phyloP scores from a whole-genome alignment of 2,797 vertebrate species.

The Kryptopterus vitreolus region DNA sequence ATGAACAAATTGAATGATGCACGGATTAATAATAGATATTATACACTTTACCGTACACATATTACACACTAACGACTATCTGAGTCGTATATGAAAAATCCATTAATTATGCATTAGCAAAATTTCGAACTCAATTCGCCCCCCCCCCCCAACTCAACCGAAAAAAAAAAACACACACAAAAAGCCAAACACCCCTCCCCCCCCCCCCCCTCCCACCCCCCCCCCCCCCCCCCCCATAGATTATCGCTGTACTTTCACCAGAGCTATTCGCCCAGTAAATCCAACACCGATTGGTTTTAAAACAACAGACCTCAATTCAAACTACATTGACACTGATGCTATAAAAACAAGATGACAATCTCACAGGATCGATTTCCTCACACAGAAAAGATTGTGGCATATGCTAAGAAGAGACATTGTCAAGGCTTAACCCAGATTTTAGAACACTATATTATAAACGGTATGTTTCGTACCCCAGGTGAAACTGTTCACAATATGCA shows the following conservation, averaged over 20 bases:
- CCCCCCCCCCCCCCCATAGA: too few relatives aligned
- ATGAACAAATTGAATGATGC: not conserved
- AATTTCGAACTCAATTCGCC: too few relatives aligned
- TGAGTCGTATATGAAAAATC: not conserved
- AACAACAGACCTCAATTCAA: not conserved
- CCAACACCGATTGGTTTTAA: not conserved
- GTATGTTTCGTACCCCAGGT: too few relatives aligned
- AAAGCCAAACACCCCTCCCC: too few relatives aligned
- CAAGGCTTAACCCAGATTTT: too few relatives aligned
- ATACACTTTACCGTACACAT: not conserved
- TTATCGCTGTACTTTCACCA: not conserved
- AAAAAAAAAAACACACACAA: too few relatives aligned
- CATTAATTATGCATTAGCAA: not conserved
- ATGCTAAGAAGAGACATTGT: not conserved
- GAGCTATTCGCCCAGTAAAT: not conserved
- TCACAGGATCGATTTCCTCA: not conserved
- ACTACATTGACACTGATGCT: not conserved
- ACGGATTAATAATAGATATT: not conserved
- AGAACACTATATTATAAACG: too few relatives aligned
- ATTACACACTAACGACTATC: not conserved
- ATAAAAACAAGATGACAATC: not conserved
- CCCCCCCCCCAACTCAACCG: too few relatives aligned
- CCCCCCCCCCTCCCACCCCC: too few relatives aligned
- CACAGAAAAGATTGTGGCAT: not conserved
- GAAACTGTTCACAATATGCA: too few relatives aligned